Percentiles rank a stretch among this genome's conserved stretches.
Conservation (phyloP, 1,140 invertebrate species). For the Drosophila busckii region DNA sequence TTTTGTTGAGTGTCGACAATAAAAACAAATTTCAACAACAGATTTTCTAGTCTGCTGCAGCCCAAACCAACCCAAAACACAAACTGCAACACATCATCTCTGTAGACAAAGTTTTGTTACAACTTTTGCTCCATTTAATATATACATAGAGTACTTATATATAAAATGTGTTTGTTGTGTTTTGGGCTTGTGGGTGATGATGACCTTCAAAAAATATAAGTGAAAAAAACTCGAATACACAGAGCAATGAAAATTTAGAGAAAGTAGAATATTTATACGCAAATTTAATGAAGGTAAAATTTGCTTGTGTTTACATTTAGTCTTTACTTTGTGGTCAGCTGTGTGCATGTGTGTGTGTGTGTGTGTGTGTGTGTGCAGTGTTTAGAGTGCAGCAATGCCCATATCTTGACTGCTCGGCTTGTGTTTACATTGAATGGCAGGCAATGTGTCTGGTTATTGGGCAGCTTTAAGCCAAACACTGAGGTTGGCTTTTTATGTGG, state of each 20-base stretch:
- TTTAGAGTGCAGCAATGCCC: background rate
- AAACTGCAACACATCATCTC: slow-evolving; percentile 14
- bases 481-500: slow-evolving; percentile 12
- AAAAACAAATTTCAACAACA: slow-evolving; percentile 39
- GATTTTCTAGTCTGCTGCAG: slow-evolving; percentile 16
- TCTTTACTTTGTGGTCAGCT: slow-evolving; percentile 20
- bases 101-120: slow-evolving; percentile 51
- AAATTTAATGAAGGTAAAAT: slow-evolving; percentile 66
- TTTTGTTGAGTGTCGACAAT: slow-evolving; percentile 35
- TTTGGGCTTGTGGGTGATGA: slow-evolving; percentile 33
- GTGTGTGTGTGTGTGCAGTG: background rate
- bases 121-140: slow-evolving; percentile 65
- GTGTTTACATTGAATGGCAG: slow-evolving; percentile 21
- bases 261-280: slow-evolving; percentile 63
- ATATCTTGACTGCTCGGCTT: slow-evolving; percentile 14
- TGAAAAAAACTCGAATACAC: slow-evolving; percentile 12
- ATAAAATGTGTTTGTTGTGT: slow-evolving; percentile 32
- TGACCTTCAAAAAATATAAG: slow-evolving; percentile 64
- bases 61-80: background rate
- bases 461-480: slow-evolving; percentile 28
- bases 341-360: background rate
- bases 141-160: slow-evolving; percentile 17
- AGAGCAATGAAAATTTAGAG: slow-evolving; percentile 7
- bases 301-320: slow-evolving; percentile 46
- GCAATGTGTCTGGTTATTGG: slow-evolving; percentile 12